Evolutionary conservation across 35 echinoderm and acorn worm species (phyloP).

Genomic region (Stichopus chloronotus): DNA sequence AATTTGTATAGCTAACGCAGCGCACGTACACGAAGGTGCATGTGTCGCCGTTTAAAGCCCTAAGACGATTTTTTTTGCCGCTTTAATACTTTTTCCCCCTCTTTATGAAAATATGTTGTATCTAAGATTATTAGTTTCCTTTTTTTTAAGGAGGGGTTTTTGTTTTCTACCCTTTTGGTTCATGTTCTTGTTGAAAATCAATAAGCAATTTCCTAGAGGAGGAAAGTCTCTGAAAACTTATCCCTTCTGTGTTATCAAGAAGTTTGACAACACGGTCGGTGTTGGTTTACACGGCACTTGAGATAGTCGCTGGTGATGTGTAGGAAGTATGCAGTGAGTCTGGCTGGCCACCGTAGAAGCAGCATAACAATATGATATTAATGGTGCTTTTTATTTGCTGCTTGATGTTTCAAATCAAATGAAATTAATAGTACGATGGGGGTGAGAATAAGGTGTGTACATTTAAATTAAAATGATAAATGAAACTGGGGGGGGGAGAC

Average conservation of each 20-base stretch:
- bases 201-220: slow-evolving; percentile 66
- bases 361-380: background rate
- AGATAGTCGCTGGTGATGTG: background rate
- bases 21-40: background rate
- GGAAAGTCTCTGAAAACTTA: slow-evolving; percentile 49
- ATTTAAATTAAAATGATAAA: too few species aligned
- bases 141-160: background rate
- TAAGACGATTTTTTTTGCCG: background rate
- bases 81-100: slow-evolving; percentile 9
- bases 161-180: background rate
- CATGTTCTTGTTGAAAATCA: slow-evolving; percentile 40
- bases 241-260: slow-evolving; percentile 15
- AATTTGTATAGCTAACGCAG: too few species aligned
- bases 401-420: slow-evolving; percentile 6
- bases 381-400: background rate
- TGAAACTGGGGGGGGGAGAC: too few species aligned
- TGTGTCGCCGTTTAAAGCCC: slow-evolving; percentile 3
- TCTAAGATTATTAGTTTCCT: slow-evolving; percentile 39
- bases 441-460: too few species aligned
- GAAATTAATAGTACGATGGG: background rate
- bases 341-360: background rate
- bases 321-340: background rate
- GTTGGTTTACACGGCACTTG: slow-evolving; percentile 35
- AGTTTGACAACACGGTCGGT: slow-evolving; percentile 4
- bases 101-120: slow-evolving; percentile 37